A percentile compares a stretch with the other conserved stretches of the same genome.
phyloP scores from a whole-genome alignment of 2,888 invertebrate species.

The Lathronympha strigana region DNA sequence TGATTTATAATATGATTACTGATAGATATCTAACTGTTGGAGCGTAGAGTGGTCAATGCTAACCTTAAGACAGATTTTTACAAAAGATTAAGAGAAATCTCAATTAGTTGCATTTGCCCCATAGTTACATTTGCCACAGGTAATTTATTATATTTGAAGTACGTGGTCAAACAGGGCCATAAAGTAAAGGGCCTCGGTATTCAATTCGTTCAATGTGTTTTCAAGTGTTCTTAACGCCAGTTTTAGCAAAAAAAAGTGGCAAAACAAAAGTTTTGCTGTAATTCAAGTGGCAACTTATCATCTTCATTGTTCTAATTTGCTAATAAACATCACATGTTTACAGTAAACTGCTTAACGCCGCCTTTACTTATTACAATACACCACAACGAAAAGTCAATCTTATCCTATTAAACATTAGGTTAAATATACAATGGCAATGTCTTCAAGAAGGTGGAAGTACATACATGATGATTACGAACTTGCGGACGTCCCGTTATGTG shows the following conservation, averaged over 20 bases:
- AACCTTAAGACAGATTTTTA: no score
- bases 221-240: constrained; percentile 30
- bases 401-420: not conserved
- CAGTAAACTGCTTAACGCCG: not conserved
- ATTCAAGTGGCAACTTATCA: constrained; percentile 18
- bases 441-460: constrained; percentile 41
- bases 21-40: no score
- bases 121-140: no score
- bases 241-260: constrained; percentile 5
- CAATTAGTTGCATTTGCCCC: no score
- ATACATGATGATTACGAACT: constrained; percentile 45
- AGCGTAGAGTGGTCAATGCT: no score
- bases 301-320: constrained; percentile 20
- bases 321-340: constrained; percentile 32
- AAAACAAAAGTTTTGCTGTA: constrained; percentile 27
- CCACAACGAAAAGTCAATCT: not conserved
- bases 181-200: no score
- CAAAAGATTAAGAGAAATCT: no score
- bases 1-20: no score
- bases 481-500: constrained; percentile 58
- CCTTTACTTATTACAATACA: not conserved
- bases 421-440: not conserved
- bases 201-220: not conserved
- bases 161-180: no score
- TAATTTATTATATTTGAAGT: not conserved